Conservation (phyloP, 1,140 invertebrate genomes). For the Cydia splendana region DNA sequence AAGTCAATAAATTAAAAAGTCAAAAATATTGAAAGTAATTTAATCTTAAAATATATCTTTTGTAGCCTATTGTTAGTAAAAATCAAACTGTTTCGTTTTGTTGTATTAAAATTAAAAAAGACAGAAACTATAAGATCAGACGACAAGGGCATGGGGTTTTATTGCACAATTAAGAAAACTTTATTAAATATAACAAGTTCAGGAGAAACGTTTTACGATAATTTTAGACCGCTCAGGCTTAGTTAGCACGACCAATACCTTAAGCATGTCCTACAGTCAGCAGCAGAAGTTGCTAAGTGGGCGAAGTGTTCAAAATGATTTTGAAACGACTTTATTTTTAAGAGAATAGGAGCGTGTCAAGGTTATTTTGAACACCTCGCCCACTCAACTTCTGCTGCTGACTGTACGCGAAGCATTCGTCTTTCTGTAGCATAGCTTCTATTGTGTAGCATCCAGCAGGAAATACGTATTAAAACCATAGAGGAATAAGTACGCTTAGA, state of each 20-base stretch:
- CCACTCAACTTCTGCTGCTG: too few relatives aligned
- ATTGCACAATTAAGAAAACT: not conserved
- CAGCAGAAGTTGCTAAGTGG: too few relatives aligned
- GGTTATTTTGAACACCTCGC: too few relatives aligned
- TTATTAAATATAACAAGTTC: not conserved
- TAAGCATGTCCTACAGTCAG: not conserved
- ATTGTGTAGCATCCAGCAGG: too few relatives aligned
- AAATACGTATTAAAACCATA: too few relatives aligned
- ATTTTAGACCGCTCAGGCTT: not conserved
- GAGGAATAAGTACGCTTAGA: too few relatives aligned
- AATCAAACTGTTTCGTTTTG: conserved; percentile 15
- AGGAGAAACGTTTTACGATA: not conserved
- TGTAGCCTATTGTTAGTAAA: conserved; percentile 9
- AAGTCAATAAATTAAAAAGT: not conserved
- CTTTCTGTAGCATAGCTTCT: too few relatives aligned
- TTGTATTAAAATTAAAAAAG: conserved; percentile 16
- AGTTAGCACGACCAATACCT: not conserved
- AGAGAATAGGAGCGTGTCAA: too few relatives aligned
- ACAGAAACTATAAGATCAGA: not conserved
- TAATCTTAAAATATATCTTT: not conserved
- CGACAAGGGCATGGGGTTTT: not conserved
- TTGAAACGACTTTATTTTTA: too few relatives aligned
- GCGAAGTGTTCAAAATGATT: too few relatives aligned
- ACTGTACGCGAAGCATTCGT: too few relatives aligned
- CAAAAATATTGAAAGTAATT: not conserved